Base-by-base conservation (phyloP, 2,888 invertebrate species). In the Cosmia pyralina region DNA sequence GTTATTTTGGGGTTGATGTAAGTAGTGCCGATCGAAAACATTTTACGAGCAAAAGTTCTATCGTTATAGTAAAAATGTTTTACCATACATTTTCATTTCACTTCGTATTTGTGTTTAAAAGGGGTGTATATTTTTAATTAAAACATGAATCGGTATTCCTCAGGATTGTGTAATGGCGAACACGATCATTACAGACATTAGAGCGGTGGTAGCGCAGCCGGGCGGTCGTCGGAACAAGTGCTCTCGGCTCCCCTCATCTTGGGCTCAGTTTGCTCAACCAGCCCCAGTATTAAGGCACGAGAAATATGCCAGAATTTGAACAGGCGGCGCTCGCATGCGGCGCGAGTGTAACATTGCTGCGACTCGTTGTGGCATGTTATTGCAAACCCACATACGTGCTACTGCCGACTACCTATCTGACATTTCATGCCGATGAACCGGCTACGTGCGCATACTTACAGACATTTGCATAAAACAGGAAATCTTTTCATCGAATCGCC, bases 351-450 rank as follows among this genome's bases (percentile, higher is more conserved):
- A 92, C 95, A 95, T 95, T 91, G 94, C 95, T 94, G 92, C 91
- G 92, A 95, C 93, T 94, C 94, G 92, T 93, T 93, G 95, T 92
- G 95, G 95, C 94, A 95, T 96, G 96, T 96, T 96, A 96, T 96
- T 96, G 95, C 96, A 93, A 95, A 94, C 94, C 94, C 93, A 93
- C 95, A 94, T 95, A 95, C 94, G 93, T 93, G 92, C 91, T 90
- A 85, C 91, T 89, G 92, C 92, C 91, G 93, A 93, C 94, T 94
- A 92, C 93, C 95, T 94, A 92, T 94, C 94, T 94, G 95, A 95
- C 95, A 94, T 95, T 95, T 95, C 95, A 95, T 95, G 93, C 94
- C 95, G 92, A 95, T 95, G 94, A 94, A 94, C 93, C 89, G 89
- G 90, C 91, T 93, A 91, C 92, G 93, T 91, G 92, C 90, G 88